Percentiles rank a stretch among this genome's conserved stretches.
phyloP scores from a whole-genome alignment of 1,140 invertebrate species.

The Nylanderia fulva region DNA sequence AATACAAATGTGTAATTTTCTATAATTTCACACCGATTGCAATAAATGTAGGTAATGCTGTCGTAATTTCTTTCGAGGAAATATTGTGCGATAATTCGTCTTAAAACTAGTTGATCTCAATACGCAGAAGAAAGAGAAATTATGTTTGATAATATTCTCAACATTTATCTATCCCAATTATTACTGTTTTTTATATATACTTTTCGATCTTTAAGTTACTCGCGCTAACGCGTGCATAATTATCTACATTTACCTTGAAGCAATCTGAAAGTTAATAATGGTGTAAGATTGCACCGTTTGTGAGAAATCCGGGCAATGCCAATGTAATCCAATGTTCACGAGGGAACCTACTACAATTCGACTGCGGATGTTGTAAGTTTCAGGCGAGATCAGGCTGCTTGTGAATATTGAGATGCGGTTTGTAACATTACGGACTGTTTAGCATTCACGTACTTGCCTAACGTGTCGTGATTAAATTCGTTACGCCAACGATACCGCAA shows the following conservation, averaged over 20 bases:
- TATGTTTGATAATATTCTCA: not conserved
- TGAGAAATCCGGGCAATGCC: not conserved
- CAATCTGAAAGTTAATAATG: constrained; percentile 40
- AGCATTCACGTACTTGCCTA: not conserved
- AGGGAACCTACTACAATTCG: not conserved
- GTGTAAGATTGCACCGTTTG: not conserved
- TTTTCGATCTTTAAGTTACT: not conserved
- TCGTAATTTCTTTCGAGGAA: not conserved
- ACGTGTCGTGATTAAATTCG: constrained; percentile 36
- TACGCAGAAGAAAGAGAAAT: not conserved
- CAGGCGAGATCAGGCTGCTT: not conserved
- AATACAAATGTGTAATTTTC: not conserved
- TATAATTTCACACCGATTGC: not conserved
- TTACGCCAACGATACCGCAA: constrained; percentile 14
- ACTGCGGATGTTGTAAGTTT: not conserved
- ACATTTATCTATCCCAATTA: not conserved
- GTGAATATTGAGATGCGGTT: not conserved
- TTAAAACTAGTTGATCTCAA: not conserved
- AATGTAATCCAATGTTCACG: constrained; percentile 10
- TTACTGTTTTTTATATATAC: not conserved
- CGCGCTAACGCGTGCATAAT: constrained; percentile 4
- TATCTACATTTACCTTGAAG: constrained; percentile 7
- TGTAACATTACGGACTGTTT: constrained; percentile 12
- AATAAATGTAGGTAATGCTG: not conserved
- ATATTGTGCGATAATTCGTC: not conserved